Evolutionary conservation across 2,113 vertebrate genomes (phyloP).

Genomic region (human (Homo sapiens)): DNA sequence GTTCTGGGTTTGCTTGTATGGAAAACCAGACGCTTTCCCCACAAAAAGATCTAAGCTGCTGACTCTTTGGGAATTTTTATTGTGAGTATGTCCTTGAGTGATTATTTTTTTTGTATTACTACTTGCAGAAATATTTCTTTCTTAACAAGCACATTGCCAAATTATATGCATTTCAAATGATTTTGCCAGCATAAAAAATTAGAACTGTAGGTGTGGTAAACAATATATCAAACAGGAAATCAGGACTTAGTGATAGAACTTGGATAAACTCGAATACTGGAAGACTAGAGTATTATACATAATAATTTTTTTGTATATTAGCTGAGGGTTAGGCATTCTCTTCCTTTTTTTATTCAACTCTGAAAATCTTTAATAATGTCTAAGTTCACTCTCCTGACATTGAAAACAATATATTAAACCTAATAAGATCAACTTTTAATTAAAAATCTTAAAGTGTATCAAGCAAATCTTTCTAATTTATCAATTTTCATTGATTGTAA

Average conservation of each 20-base stretch:
- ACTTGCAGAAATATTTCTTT: constrained; percentile 1
- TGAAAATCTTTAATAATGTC: constrained; percentile 30
- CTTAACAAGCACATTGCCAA: neutral
- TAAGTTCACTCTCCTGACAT: neutral
- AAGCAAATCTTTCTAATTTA: constrained; percentile 28
- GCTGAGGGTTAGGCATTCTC: neutral
- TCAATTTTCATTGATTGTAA: constrained; percentile 35
- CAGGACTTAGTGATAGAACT: neutral
- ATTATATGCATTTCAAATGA: constrained; percentile 1
- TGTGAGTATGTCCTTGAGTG: neutral
- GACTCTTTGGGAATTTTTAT: neutral
- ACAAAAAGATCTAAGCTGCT: neutral
- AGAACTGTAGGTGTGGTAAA: neutral
- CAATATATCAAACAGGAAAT: neutral
- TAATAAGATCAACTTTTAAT: constrained; percentile 33
- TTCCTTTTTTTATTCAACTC: neutral
- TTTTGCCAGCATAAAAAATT: constrained; percentile 19
- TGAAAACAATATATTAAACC: neutral
- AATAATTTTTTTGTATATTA: neutral
- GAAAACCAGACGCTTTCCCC: neutral
- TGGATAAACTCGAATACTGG: neutral
- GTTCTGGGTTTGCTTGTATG: neutral
- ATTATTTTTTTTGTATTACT: neutral
- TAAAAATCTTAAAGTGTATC: neutral
- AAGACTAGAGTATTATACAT: neutral